phyloP scores from a whole-genome alignment of 2,888 invertebrate genomes.

The Agonum fuliginosum region DNA sequence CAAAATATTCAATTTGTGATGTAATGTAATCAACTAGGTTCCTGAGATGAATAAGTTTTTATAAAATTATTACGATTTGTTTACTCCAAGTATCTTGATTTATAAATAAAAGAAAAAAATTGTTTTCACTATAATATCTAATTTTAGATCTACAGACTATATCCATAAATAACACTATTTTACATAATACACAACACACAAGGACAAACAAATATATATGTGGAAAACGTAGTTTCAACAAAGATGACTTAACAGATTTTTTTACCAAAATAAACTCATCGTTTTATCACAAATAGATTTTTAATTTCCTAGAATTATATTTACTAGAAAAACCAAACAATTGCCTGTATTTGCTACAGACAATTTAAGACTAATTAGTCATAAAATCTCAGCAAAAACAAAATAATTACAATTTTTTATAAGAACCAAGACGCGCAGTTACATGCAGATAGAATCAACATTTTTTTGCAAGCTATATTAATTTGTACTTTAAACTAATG shows the following conservation, averaged over 20 bases:
- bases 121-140: too few relatives aligned
- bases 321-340: neutral
- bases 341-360: neutral
- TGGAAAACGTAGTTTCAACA: neutral
- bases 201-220: neutral
- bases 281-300: neutral
- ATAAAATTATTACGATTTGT: too few relatives aligned
- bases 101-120: too few relatives aligned
- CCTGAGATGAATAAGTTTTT: too few relatives aligned
- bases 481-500: neutral
- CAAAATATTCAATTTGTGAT: too few relatives aligned
- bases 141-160: neutral
- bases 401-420: too few relatives aligned
- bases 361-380: slow-evolving; percentile 31
- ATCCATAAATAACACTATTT: neutral
- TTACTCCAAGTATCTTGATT: too few relatives aligned
- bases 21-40: too few relatives aligned
- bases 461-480: neutral
- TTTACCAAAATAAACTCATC: neutral
- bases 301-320: slow-evolving; percentile 1
- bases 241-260: slow-evolving; percentile 1
- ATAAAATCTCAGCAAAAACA: slow-evolving; percentile 1
- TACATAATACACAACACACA: neutral
- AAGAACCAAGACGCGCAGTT: too few relatives aligned
- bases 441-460: neutral